Evolutionary conservation across 1,140 invertebrate species (phyloP).

Genomic region (Solenopsis invicta): DNA sequence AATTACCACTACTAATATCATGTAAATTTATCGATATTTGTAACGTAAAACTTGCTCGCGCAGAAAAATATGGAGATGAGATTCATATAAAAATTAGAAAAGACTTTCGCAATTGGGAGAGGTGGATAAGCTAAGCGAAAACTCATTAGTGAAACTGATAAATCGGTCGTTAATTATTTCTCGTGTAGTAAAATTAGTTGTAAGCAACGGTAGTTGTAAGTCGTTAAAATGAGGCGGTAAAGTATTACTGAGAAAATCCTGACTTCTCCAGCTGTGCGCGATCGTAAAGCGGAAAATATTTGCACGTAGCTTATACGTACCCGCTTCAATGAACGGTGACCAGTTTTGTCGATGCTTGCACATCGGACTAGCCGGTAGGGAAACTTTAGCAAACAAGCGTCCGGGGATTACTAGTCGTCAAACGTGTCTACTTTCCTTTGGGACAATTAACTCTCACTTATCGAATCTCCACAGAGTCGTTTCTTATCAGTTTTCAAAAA

Average conservation of each 20-base stretch:
- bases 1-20: not conserved
- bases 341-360: constrained; percentile 79
- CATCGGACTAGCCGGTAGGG: constrained; percentile 70
- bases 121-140: constrained; percentile 19
- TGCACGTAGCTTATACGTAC: constrained; percentile 78
- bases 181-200: constrained; percentile 32
- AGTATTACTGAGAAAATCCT: constrained; percentile 46
- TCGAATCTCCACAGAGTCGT: not conserved
- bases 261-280: constrained; percentile 34
- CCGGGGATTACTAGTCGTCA: constrained; percentile 39
- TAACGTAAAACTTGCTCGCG: not conserved
- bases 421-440: constrained; percentile 49
- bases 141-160: constrained; percentile 27
- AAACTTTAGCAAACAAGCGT: constrained; percentile 57
- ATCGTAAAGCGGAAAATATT: constrained; percentile 78
- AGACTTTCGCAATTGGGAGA: constrained; percentile 16
- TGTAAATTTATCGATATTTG: constrained; percentile 12
- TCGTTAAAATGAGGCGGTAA: constrained; percentile 40
- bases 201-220: constrained; percentile 35
- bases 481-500: not conserved
- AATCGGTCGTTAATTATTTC: constrained; percentile 34
- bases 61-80: not conserved
- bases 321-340: constrained; percentile 76
- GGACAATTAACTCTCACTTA: constrained; percentile 63
- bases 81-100: not conserved